phyloP scores from a whole-genome alignment of 2,113 vertebrate species.

The Ammodytes marinus region DNA sequence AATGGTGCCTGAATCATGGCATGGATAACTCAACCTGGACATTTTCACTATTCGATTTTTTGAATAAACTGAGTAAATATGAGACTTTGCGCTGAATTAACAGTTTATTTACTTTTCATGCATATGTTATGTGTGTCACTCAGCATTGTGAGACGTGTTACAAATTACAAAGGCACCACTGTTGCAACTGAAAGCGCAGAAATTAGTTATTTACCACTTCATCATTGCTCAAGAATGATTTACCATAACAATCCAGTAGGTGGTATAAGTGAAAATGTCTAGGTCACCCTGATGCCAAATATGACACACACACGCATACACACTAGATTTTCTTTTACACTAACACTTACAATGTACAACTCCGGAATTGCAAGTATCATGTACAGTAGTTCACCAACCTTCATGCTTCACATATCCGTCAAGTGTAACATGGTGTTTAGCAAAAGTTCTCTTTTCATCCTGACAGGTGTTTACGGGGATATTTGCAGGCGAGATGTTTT shows the following conservation, averaged over 20 bases:
- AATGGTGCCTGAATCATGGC: conserved; percentile 72
- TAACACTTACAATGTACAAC: background rate
- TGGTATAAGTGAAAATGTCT: conserved; percentile 38
- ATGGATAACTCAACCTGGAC: conserved; percentile 52
- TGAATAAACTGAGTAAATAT: conserved; percentile 36
- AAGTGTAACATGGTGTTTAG: conserved; percentile 5
- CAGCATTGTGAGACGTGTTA: background rate
- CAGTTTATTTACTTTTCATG: conserved; percentile 12
- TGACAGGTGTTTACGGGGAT: conserved; percentile 97
- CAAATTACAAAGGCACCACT: background rate
- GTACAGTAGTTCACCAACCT: background rate
- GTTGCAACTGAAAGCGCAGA: background rate
- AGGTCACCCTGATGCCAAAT: conserved; percentile 64
- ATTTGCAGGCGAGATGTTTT: conserved; percentile 98
- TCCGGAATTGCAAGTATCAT: background rate
- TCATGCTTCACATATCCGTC: background rate
- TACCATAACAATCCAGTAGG: conserved; percentile 5
- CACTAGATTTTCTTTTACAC: conserved; percentile 8
- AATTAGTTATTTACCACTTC: conserved; percentile 23
- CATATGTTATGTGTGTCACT: background rate
- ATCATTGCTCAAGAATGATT: conserved; percentile 5
- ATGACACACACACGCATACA: conserved; percentile 11
- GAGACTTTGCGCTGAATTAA: background rate
- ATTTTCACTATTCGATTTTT: conserved; percentile 30
- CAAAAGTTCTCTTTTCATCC: conserved; percentile 22